These are phyloP conservation scores for Catocala fraxini DNA, from an alignment of 2,888 invertebrate species.

Conservation along the genomic window DNA sequence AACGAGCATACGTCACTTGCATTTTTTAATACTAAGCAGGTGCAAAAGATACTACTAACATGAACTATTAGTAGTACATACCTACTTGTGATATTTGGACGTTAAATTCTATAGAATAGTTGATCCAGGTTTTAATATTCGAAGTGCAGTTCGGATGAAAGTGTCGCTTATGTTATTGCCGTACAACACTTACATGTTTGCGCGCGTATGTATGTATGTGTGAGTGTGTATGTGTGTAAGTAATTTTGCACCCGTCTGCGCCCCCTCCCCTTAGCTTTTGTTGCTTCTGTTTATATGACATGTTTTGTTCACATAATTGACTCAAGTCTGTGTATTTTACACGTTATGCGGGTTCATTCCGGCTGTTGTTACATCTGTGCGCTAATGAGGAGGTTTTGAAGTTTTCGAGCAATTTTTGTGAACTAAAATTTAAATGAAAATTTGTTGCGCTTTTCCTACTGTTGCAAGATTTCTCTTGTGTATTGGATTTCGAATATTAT, in stretches of 20 bases:
- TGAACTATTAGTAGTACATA: background rate
- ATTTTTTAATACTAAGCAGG: no score
- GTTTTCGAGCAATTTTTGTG: background rate
- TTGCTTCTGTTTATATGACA: constrained; percentile 52
- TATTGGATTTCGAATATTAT: no score
- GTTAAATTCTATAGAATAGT: background rate
- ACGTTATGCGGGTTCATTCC: constrained; percentile 32
- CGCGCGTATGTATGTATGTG: no score
- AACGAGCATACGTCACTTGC: no score
- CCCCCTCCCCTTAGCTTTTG: constrained; percentile 43
- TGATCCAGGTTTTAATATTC: constrained; percentile 34
- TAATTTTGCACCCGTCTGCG: constrained; percentile 38
- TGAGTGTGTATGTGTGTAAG: constrained; percentile 32
- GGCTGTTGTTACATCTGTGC: constrained; percentile 5
- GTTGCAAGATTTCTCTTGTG: no score
- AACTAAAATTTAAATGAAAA: no score
- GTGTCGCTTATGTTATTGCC: constrained; percentile 35
- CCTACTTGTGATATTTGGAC: background rate
- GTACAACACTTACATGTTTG: constrained; percentile 1
- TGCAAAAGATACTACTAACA: no score
- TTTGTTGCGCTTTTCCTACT: no score
- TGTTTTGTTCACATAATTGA: constrained; percentile 62
- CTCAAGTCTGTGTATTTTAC: constrained; percentile 54
- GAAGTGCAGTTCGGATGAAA: constrained; percentile 38
- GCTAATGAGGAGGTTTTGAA: constrained; percentile 17